Percentiles rank a stretch among this genome's conserved stretches.
These are phyloP conservation scores for Atta colombica DNA, from an alignment of 1,140 invertebrate species.

Conservation along the genomic window DNA sequence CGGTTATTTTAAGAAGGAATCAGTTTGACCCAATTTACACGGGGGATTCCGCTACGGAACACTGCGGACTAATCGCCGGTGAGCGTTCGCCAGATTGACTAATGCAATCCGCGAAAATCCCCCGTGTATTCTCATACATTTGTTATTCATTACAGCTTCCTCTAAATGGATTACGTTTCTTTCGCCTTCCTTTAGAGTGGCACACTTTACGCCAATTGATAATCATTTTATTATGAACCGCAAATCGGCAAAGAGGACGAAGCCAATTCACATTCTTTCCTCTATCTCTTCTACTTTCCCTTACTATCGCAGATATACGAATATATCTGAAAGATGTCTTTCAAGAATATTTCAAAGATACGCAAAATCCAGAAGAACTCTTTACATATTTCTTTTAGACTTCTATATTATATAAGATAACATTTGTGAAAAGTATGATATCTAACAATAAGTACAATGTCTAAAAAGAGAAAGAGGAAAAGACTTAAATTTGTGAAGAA, in stretches of 20 bases:
- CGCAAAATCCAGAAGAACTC: background rate
- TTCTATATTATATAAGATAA: background rate
- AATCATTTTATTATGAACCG: slow-evolving; percentile 13
- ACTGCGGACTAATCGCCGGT: slow-evolving; percentile 30
- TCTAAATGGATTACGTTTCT: slow-evolving; percentile 76
- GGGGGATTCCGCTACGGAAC: slow-evolving; percentile 42
- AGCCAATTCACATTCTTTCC: background rate
- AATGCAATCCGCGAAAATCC: slow-evolving; percentile 28
- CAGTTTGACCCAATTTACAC: slow-evolving; percentile 57
- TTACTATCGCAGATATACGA: background rate
- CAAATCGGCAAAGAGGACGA: background rate
- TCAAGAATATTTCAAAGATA: slow-evolving; percentile 9
- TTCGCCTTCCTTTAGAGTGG: slow-evolving; percentile 67
- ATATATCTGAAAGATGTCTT: slow-evolving; percentile 11
- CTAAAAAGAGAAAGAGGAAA: background rate
- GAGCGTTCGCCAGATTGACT: slow-evolving; percentile 31
- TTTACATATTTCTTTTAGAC: background rate
- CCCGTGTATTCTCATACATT: slow-evolving; percentile 56
- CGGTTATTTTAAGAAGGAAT: slow-evolving; percentile 66
- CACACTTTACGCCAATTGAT: slow-evolving; percentile 22
- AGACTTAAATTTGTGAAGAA: background rate
- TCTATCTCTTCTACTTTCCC: slow-evolving; percentile 18
- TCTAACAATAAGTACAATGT: background rate
- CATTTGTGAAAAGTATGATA: background rate
- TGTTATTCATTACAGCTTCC: slow-evolving; percentile 59